A percentile compares a stretch with the other conserved stretches of the same genome.
These are phyloP conservation scores for Stenichneumon culpator DNA, from an alignment of 2,888 invertebrate species.

Conservation along the genomic window DNA sequence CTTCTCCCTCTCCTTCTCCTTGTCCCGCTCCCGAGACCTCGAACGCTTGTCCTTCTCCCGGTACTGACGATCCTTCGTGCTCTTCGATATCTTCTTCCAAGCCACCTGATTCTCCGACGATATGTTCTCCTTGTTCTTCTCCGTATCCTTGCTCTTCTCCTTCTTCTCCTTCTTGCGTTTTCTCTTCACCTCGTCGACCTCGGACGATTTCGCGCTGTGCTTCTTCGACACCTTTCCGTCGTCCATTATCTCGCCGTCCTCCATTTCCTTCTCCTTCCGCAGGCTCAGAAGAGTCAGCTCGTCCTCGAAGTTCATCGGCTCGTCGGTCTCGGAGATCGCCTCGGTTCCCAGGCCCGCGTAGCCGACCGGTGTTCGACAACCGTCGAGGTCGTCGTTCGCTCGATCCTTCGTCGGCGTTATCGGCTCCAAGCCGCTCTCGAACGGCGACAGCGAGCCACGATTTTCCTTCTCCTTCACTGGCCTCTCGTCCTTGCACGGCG, in stretches of 20 bases:
- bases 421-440: slow-evolving; percentile 82
- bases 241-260: slow-evolving; percentile 82
- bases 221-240: slow-evolving; percentile 77
- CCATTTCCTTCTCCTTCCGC: slow-evolving; percentile 84
- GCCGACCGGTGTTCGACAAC: slow-evolving; percentile 84
- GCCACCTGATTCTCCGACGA: slow-evolving; percentile 85
- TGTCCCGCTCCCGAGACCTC: slow-evolving; percentile 79
- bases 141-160: slow-evolving; percentile 85
- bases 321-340: slow-evolving; percentile 85
- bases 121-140: slow-evolving; percentile 86
- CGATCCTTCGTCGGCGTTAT: slow-evolving; percentile 82
- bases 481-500: slow-evolving; percentile 83
- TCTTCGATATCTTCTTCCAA: slow-evolving; percentile 94
- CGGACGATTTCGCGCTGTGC: slow-evolving; percentile 77
- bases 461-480: slow-evolving; percentile 76
- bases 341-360: slow-evolving; percentile 85
- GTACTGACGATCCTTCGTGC: slow-evolving; percentile 92
- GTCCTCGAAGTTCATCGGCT: slow-evolving; percentile 83
- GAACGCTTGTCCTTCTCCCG: slow-evolving; percentile 87
- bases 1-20: slow-evolving; percentile 82
- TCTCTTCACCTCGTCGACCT: slow-evolving; percentile 72
- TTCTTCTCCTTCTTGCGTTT: slow-evolving; percentile 87
- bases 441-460: slow-evolving; percentile 64
- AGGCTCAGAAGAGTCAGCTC: slow-evolving; percentile 81
- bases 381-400: slow-evolving; percentile 79